Base-by-base conservation (phyloP, 2,888 invertebrate genomes). In the Parnassius mnemosyne region DNA sequence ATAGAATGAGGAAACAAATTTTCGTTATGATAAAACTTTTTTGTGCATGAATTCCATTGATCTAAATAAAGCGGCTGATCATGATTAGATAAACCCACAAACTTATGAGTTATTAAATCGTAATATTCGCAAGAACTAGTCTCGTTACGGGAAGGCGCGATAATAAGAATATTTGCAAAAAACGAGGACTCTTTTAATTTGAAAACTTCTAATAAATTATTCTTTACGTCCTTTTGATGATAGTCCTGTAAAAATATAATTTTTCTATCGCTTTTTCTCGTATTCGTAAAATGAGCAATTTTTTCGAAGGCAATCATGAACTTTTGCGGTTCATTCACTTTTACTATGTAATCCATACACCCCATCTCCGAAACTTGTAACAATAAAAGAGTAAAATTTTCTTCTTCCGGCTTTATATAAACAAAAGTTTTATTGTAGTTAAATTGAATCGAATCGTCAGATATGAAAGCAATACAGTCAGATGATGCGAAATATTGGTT, bases 1-100 rank as follows among this genome's bases (percentile, higher is more conserved):
- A 93, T 77, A 66, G 92, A 85, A 68, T 92, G 86, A 7, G 92
- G 92, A 77, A 92, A 93, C 44, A 92, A 71, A 74, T 88, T 79
- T 3, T 65, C 71, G 59, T 79, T 74, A 3, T 71, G 71, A 61
- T 75, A 69, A 73, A 92, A 92, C 9, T 69, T 68, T n/a, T 69
- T 49, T 5, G 73, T 75, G 64, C 85, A 85, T n/a, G 81, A 80
- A 73, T 85, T 69, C 92, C 92, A 92, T 59, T 71, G 74, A 66
- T 92, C 89, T 65, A 92, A 73, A 65, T 79, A 76, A 9, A 81
- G 20, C 3, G 83, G 81, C 20, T 78, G 64, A 50, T 79, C 67
- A 25, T 72, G 74, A 13, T 72, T 67, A 62, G 74, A 69, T 2
- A 66, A n/a, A 47, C 92, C 92, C 41, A 84, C 72, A 69, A 82